Percentiles rank a stretch among this genome's conserved stretches.
Evolutionary conservation across 2,113 vertebrate species (phyloP).

Genomic region (Leptobrachium leishanense): DNA sequence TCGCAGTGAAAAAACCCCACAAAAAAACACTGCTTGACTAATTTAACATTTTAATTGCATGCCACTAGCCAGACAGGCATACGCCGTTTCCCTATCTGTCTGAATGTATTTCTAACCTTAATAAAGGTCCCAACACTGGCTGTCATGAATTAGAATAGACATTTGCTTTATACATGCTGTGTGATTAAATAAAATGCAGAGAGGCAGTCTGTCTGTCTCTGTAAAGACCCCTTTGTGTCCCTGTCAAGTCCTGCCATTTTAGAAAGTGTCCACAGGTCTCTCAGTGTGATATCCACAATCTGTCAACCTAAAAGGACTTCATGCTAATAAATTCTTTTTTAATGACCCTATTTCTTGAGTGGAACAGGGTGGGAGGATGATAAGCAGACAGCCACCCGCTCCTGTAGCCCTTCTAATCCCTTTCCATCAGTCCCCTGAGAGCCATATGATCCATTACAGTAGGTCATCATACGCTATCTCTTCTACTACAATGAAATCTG

Average conservation of each 20-base stretch:
- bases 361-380: constrained; percentile 2
- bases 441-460: constrained; percentile 38
- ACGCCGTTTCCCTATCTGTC: too few species aligned
- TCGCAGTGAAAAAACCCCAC: too few species aligned
- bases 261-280: neutral
- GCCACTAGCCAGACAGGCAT: too few species aligned
- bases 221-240: neutral
- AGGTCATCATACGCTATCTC: constrained; percentile 7
- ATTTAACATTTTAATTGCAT: too few species aligned
- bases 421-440: constrained; percentile 16
- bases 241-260: neutral
- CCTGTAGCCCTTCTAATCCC: constrained; percentile 26
- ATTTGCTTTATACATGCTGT: too few species aligned
- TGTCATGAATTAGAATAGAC: too few species aligned
- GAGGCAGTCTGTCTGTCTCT: too few species aligned
- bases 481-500: constrained; percentile 8
- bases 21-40: too few species aligned
- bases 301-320: constrained; percentile 30
- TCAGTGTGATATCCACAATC: constrained; percentile 6
- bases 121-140: too few species aligned
- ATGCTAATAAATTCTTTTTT: constrained; percentile 37
- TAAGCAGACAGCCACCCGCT: constrained; percentile 8
- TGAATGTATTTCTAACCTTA: too few species aligned
- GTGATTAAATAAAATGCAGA: too few species aligned
- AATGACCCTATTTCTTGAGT: constrained; percentile 27